phyloP scores from a whole-genome alignment of 2,797 vertebrate genomes.

The Danionella dracula region DNA sequence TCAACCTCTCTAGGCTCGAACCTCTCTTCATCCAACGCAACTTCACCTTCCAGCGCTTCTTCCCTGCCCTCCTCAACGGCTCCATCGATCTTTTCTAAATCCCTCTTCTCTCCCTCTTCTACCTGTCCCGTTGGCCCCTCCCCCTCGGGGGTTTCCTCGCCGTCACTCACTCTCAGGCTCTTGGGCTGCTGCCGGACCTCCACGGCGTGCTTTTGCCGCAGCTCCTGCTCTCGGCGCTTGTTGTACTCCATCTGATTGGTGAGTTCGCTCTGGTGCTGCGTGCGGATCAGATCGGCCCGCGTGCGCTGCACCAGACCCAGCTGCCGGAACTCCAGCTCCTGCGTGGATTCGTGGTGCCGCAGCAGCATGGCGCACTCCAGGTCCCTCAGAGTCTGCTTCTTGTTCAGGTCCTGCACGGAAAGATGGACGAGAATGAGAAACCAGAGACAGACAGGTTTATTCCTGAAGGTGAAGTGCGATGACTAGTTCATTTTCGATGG shows the following conservation, averaged over 20 bases:
- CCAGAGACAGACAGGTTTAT: too few relatives aligned
- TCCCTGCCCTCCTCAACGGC: too few relatives aligned
- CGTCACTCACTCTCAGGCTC: conserved; percentile 91
- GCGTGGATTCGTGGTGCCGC: conserved; percentile 87
- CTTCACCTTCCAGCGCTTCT: too few relatives aligned
- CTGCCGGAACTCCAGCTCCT: conserved; percentile 88
- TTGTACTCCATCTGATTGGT: conserved; percentile 95
- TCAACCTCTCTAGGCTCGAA: conserved; percentile 54
- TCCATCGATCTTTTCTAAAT: neutral
- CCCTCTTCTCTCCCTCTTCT: conserved; percentile 12
- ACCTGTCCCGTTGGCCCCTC: conserved; percentile 3
- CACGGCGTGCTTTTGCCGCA: conserved; percentile 86
- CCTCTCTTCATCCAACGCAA: conserved; percentile 27
- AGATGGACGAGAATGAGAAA: neutral
- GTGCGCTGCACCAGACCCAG: conserved; percentile 83
- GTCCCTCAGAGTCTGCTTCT: conserved; percentile 92
- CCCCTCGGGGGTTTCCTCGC: conserved; percentile 29
- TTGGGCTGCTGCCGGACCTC: conserved; percentile 94
- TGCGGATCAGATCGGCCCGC: conserved; percentile 85
- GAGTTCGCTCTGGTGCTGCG: conserved; percentile 92
- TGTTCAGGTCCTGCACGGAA: conserved; percentile 89
- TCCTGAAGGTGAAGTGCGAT: too few relatives aligned
- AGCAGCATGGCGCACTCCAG: conserved; percentile 87
- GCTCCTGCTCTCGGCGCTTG: conserved; percentile 87
- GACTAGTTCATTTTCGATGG: too few relatives aligned